A percentile compares a stretch with the other conserved stretches of the same genome.
Evolutionary conservation across 2,888 invertebrate species (phyloP).

Genomic region (Cyrtodaria siliqua): DNA sequence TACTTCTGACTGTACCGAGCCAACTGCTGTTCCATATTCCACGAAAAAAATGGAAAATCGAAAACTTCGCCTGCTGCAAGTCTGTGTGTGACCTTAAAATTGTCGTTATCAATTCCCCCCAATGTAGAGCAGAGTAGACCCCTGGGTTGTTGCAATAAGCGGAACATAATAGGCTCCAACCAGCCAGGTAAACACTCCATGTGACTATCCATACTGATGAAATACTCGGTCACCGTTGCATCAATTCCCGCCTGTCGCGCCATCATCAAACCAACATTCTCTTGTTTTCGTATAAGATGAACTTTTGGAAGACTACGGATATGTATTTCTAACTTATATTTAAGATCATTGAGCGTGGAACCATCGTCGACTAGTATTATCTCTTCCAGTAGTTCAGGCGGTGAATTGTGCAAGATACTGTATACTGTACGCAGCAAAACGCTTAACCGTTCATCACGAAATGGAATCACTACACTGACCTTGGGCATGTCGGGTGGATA

Average conservation of each 20-base stretch:
- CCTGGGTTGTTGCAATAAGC: slow-evolving; percentile 49
- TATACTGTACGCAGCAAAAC: slow-evolving; percentile 46
- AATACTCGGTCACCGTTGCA: slow-evolving; percentile 30
- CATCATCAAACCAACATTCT: slow-evolving; percentile 46
- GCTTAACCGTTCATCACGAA: slow-evolving; percentile 49
- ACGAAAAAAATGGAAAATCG: slow-evolving; percentile 39
- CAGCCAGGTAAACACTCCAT: slow-evolving; percentile 55
- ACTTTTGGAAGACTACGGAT: slow-evolving; percentile 33
- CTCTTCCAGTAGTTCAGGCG: slow-evolving; percentile 38
- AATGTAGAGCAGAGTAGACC: slow-evolving; percentile 44
- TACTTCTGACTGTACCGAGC: slow-evolving; percentile 24
- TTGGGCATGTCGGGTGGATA: slow-evolving; percentile 30
- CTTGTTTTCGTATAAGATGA: slow-evolving; percentile 26
- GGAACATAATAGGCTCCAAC: slow-evolving; percentile 55
- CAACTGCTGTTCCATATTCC: slow-evolving; percentile 38
- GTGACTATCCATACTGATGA: slow-evolving; percentile 60
- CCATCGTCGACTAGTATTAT: slow-evolving; percentile 59
- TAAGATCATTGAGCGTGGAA: slow-evolving; percentile 41
- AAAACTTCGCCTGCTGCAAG: slow-evolving; percentile 10
- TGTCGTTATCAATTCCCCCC: slow-evolving; percentile 48
- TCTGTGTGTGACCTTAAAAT: slow-evolving; percentile 28
- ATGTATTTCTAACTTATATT: slow-evolving; percentile 34
- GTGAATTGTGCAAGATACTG: slow-evolving; percentile 45
- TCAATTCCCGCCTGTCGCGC: slow-evolving; percentile 61
- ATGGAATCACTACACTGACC: slow-evolving; percentile 45